Percentiles rank a stretch among this genome's conserved stretches.
Conservation (phyloP, 1,140 invertebrate genomes). For the Melanaphis sacchari region DNA sequence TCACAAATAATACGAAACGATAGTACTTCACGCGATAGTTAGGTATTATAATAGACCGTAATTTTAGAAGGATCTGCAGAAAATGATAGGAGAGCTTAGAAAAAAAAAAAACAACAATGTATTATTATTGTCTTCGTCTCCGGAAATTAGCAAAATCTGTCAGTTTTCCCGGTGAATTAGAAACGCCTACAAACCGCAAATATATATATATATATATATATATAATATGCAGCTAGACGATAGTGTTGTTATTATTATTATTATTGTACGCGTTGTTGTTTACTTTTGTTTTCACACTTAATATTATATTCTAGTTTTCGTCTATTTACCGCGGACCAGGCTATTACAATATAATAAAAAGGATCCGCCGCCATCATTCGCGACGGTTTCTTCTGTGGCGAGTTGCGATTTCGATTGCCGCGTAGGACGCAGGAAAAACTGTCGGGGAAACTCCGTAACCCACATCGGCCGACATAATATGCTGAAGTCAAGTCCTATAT, state of each 20-base stretch:
- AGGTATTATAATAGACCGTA: not conserved
- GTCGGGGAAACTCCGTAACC: slow-evolving; percentile 37
- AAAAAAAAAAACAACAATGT: not conserved
- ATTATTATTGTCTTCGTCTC: slow-evolving; percentile 6
- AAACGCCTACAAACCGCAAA: not conserved
- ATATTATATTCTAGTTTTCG: slow-evolving; percentile 15
- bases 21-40: not conserved
- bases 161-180: not conserved
- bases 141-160: slow-evolving; percentile 8
- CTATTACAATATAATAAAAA: not conserved
- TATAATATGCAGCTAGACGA: not conserved
- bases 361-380: slow-evolving; percentile 50
- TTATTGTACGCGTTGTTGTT: not conserved
- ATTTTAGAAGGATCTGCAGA: not conserved
- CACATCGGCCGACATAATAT: not conserved
- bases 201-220: not conserved
- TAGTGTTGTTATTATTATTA: not conserved
- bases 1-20: not conserved
- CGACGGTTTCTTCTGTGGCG: slow-evolving; percentile 58
- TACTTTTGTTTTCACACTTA: slow-evolving; percentile 9
- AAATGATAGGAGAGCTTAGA: not conserved
- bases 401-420: not conserved
- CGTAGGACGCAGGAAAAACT: not conserved
- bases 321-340: not conserved
- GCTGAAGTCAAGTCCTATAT: not conserved